phyloP scores from a whole-genome alignment of 2,797 vertebrate species.

The Characodon lateralis region DNA sequence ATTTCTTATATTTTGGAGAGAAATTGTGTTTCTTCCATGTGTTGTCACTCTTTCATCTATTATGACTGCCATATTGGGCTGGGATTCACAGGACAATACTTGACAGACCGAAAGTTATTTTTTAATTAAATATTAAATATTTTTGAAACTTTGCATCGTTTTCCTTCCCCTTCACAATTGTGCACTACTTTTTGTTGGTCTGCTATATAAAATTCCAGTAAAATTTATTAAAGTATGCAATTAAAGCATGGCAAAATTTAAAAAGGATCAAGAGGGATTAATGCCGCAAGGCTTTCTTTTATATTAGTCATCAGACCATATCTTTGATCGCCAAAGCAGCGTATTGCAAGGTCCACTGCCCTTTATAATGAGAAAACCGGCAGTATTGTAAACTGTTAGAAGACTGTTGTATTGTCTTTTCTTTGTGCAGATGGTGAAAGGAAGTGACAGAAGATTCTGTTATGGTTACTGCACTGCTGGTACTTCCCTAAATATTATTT shows the following conservation, averaged over 20 bases:
- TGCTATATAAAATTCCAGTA: not conserved
- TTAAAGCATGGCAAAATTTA: not conserved
- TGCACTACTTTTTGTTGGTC: not conserved
- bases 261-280: not conserved
- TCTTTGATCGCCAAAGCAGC: not conserved
- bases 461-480: not conserved
- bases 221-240: not conserved
- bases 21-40: too few species aligned
- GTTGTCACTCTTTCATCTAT: too few species aligned
- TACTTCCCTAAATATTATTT: not conserved
- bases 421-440: not conserved
- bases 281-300: not conserved
- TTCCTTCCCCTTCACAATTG: not conserved
- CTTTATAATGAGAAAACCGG: slow-evolving; percentile 6
- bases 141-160: not conserved
- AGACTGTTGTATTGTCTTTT: not conserved
- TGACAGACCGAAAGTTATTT: too few species aligned
- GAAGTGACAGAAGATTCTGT: not conserved
- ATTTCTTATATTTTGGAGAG: too few species aligned
- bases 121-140: too few species aligned
- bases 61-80: too few species aligned
- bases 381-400: not conserved
- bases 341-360: not conserved
- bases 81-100: too few species aligned
- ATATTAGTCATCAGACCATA: not conserved